Percentiles rank a stretch among this genome's conserved stretches.
These are phyloP conservation scores for Plusia festucae DNA, from an alignment of 2,888 invertebrate genomes.

Conservation along the genomic window DNA sequence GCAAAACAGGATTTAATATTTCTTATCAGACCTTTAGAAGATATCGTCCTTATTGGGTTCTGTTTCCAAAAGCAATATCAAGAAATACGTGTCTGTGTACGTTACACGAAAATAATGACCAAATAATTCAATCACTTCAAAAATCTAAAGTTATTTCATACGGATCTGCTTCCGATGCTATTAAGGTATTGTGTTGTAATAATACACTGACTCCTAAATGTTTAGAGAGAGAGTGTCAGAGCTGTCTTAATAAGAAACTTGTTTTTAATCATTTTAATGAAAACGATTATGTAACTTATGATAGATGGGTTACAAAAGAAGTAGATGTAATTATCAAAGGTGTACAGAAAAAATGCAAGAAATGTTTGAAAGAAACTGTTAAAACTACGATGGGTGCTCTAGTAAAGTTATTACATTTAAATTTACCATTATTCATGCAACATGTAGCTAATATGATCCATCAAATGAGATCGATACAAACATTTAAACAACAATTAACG, in stretches of 20 bases:
- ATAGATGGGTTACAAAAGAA: conserved; percentile 38
- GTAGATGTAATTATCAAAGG: conserved; percentile 26
- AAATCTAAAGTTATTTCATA: conserved; percentile 17
- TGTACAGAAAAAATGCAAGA: conserved; percentile 26
- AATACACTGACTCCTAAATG: conserved; percentile 26
- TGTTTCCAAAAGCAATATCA: conserved; percentile 23
- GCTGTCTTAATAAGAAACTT: conserved; percentile 26
- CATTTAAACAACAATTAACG: conserved; percentile 34
- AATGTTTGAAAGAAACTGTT: conserved; percentile 46
- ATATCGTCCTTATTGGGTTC: too few relatives aligned
- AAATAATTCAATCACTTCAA: conserved; percentile 11
- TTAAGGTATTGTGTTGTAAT: conserved; percentile 29
- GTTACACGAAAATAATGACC: conserved; percentile 25
- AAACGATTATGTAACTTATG: conserved; percentile 26
- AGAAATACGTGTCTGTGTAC: conserved; percentile 39
- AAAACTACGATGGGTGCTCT: conserved; percentile 23
- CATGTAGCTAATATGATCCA: conserved; percentile 37
- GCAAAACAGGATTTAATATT: conserved; percentile 22
- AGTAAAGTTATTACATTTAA: conserved; percentile 11
- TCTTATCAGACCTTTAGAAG: conserved; percentile 26
- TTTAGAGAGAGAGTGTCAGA: conserved; percentile 25
- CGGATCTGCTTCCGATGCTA: conserved; percentile 20
- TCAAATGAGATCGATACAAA: conserved; percentile 34
- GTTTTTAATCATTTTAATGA: conserved; percentile 8
- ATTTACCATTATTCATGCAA: conserved; percentile 31